phyloP scores from a whole-genome alignment of 2,888 invertebrate species.

The Tetrapedia diversipes region DNA sequence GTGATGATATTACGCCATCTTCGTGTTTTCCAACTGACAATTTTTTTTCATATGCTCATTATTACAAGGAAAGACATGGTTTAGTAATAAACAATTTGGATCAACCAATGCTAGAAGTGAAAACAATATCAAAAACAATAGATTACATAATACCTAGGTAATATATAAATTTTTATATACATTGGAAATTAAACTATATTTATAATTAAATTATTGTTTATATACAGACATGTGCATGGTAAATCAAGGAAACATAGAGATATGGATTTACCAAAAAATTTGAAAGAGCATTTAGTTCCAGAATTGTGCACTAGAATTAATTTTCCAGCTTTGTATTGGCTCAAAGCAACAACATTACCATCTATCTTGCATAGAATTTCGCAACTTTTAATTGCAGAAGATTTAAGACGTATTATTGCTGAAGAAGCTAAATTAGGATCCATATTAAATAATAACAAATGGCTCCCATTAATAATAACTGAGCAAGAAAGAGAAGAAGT shows the following conservation, averaged over 20 bases:
- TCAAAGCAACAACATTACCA: conserved; percentile 93
- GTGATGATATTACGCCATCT: conserved; percentile 86
- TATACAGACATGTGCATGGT: conserved; percentile 78
- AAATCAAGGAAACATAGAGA: conserved; percentile 80
- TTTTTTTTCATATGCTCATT: conserved; percentile 88
- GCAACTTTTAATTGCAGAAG: conserved; percentile 89
- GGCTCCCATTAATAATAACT: conserved; percentile 72
- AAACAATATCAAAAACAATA: conserved; percentile 85
- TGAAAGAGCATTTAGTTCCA: conserved; percentile 90
- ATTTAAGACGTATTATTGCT: conserved; percentile 86
- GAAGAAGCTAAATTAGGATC: conserved; percentile 82
- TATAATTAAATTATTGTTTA: conserved; percentile 55
- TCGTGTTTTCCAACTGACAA: conserved; percentile 87
- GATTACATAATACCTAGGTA: conserved; percentile 86
- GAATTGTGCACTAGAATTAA: conserved; percentile 91
- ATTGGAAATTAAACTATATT: background rate
- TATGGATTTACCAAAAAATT: conserved; percentile 84
- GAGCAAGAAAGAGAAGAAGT: conserved; percentile 50
- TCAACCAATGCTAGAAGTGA: conserved; percentile 93
- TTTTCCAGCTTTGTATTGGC: conserved; percentile 91
- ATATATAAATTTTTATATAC: background rate
- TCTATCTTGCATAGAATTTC: conserved; percentile 91
- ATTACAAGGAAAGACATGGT: conserved; percentile 90
- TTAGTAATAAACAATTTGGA: conserved; percentile 85
- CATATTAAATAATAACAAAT: conserved; percentile 76